Percentiles rank a stretch among this genome's conserved stretches.
Evolutionary conservation across 2,113 vertebrate genomes (phyloP).

Genomic region (Dipodomys stephensi): DNA sequence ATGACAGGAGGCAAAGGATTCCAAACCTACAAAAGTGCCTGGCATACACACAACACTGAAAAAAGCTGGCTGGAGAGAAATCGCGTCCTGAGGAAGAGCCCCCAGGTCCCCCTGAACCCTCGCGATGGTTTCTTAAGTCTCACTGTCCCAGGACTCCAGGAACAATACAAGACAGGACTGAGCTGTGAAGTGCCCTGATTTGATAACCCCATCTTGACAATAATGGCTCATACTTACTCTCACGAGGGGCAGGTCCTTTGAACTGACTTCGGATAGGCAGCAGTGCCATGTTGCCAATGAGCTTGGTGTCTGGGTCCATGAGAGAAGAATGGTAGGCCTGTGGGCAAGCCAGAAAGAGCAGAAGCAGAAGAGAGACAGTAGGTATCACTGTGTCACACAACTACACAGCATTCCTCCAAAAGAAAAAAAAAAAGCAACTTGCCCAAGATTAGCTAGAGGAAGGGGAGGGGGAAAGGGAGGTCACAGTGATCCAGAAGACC

Average conservation of each 20-base stretch:
- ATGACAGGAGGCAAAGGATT: background rate
- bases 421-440: background rate
- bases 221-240: conserved; percentile 90
- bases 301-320: conserved; percentile 93
- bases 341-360: background rate
- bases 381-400: background rate
- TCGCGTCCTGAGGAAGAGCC: background rate
- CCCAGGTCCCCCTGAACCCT: too few species aligned
- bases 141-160: background rate
- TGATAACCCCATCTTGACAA: background rate
- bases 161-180: background rate
- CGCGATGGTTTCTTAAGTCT: background rate
- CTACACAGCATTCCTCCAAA: background rate
- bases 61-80: background rate
- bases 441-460: background rate
- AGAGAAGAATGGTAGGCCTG: conserved; percentile 98
- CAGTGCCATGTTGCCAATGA: conserved; percentile 97
- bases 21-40: background rate
- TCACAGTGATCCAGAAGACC: fast-evolving
- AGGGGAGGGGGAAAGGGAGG: too few species aligned
- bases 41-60: background rate
- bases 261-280: conserved; percentile 97
- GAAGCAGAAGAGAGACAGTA: background rate
- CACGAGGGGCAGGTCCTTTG: conserved; percentile 96
- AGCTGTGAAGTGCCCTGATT: background rate